These are phyloP conservation scores for Macropodus opercularis DNA, from an alignment of 2,797 vertebrate species.

Conservation along the genomic window DNA sequence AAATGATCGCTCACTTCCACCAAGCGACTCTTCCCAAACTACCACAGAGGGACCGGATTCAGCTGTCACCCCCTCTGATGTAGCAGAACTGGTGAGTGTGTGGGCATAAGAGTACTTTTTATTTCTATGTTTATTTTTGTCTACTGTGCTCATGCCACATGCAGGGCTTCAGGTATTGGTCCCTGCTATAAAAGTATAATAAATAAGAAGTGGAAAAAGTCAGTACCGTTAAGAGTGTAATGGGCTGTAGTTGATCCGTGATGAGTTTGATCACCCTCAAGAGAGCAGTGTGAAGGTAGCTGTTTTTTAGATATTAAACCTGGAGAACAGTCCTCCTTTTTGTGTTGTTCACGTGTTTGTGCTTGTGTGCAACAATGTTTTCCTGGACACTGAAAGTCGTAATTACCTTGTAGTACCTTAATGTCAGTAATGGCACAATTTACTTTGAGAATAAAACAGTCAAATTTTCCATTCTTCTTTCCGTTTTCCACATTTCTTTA, in stretches of 20 bases:
- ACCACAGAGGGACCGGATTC: constrained; percentile 98
- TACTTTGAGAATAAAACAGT: too few species aligned
- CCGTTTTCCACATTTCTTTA: too few species aligned
- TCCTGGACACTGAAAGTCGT: constrained; percentile 1
- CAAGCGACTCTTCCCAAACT: constrained; percentile 97
- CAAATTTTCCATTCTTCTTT: too few species aligned
- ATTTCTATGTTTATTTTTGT: too few species aligned
- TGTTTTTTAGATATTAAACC: constrained; percentile 4
- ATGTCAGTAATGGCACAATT: constrained; percentile 5
- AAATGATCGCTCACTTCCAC: constrained; percentile 87
- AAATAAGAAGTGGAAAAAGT: too few species aligned
- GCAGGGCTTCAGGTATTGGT: too few species aligned
- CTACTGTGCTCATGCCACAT: too few species aligned
- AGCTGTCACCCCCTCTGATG: constrained; percentile 95
- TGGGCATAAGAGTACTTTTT: neutral
- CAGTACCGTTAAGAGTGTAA: too few species aligned
- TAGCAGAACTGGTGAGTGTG: constrained; percentile 87
- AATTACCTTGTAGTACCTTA: constrained; percentile 17
- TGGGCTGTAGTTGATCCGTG: too few species aligned
- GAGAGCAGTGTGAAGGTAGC: too few species aligned
- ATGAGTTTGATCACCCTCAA: too few species aligned
- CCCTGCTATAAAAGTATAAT: too few species aligned
- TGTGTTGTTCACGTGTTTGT: neutral
- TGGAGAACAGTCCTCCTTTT: neutral
- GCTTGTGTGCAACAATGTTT: constrained; percentile 1